These are phyloP conservation scores for Scrobipalpa costella DNA, from an alignment of 2,888 invertebrate species.

Conservation along the genomic window DNA sequence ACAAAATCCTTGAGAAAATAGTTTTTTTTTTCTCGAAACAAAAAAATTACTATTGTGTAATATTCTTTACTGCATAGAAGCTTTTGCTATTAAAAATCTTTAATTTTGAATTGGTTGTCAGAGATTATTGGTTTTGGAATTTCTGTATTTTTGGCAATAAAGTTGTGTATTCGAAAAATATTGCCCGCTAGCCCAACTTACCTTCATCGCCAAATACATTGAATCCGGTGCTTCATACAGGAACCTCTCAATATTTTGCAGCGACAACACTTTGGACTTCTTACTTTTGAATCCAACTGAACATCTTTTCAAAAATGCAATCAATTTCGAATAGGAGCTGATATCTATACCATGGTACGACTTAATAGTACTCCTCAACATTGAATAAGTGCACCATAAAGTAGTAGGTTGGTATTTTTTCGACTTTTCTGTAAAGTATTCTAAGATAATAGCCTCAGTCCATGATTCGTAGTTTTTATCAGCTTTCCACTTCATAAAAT, in stretches of 20 bases:
- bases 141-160: too few relatives aligned
- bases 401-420: neutral
- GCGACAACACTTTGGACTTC: neutral
- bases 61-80: too few relatives aligned
- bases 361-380: neutral
- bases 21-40: too few relatives aligned
- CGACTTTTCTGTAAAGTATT: neutral
- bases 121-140: too few relatives aligned
- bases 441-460: neutral
- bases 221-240: neutral
- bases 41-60: too few relatives aligned
- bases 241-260: neutral
- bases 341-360: neutral
- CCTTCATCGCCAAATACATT: neutral
- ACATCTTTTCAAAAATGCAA: neutral
- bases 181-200: too few relatives aligned
- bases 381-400: neutral
- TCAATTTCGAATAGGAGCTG: neutral
- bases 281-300: neutral
- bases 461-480: neutral
- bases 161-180: too few relatives aligned
- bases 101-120: too few relatives aligned
- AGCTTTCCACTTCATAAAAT: neutral
- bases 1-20: too few relatives aligned
- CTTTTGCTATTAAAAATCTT: too few relatives aligned